Evolutionary conservation across 2,888 invertebrate genomes (phyloP), one percentile per base, ranked within the genome.

Genomic region (Leptinotarsa juncta): DNA sequence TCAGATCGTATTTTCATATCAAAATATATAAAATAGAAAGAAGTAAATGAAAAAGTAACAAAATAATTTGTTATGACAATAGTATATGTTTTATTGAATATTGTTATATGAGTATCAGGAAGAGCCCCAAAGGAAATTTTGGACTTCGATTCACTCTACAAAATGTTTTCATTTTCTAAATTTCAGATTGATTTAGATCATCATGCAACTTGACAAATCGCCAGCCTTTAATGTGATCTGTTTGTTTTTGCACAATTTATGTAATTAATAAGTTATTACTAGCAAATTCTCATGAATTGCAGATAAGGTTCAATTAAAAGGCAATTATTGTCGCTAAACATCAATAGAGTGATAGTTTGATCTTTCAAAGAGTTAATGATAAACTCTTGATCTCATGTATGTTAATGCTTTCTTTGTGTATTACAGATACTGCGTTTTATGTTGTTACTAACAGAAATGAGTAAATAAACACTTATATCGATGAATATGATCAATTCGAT

Each of bases 261-360:
- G 67, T 55, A 71, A 74, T 74, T 71, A 55, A 50, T 66, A 69
- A 73, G 66, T 67, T 55, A 26, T 49, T 55, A 65, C 69, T 26
- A 57, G 12, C 49, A 62, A 55, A 49, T 26, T 32, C 65, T 69
- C 57, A 65, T 75, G 69, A 72, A 70, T 69, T 76, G 72, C 53
- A 73, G 78, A 79, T 79, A 77, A 78, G 71, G 62, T 71, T 70
- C 72, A 79, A 79, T 79, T 79, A 79, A 74, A 77, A 72, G 53
- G 72, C 76, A 80, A 80, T 80, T 78, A 76, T 75, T 78, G 73
- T 74, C 78, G 79, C 73, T 65, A 14, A 20, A 76, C 67, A 74
- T 78, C 79, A 79, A 79, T 76, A 72, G 26, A 70, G 72, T 70
- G 72, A 73, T 69, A 67, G 66, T 75, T 75, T 73, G 70, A 73